These are phyloP conservation scores for Oscheius sp. DNA, from an alignment of 2,888 invertebrate species.

Conservation along the genomic window DNA sequence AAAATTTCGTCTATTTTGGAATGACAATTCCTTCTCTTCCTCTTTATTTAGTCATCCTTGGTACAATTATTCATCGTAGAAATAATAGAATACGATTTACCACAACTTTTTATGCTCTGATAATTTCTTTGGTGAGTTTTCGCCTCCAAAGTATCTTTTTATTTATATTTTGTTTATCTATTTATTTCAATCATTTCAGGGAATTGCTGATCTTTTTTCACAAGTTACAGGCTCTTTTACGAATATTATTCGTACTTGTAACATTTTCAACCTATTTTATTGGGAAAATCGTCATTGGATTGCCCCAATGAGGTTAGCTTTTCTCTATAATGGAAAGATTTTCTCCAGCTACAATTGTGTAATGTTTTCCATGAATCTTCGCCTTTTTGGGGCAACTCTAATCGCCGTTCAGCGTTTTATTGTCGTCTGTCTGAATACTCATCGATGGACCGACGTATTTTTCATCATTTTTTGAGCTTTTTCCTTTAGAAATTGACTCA, in stretches of 20 bases:
- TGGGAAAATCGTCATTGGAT: constrained; percentile 18
- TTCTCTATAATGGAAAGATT: neutral
- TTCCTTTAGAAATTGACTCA: neutral
- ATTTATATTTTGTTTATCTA: too few relatives aligned
- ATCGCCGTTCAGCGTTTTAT: constrained; percentile 18
- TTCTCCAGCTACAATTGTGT: constrained; percentile 17
- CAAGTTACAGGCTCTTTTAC: constrained; percentile 3
- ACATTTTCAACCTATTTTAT: constrained; percentile 9
- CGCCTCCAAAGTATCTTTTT: too few relatives aligned
- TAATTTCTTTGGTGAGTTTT: constrained; percentile 6
- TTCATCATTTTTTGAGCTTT: too few relatives aligned
- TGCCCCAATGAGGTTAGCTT: constrained; percentile 7
- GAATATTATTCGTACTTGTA: constrained; percentile 16
- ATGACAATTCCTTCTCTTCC: constrained; percentile 12
- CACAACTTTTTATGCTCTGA: constrained; percentile 16
- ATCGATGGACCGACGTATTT: neutral
- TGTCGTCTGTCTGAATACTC: constrained; percentile 5
- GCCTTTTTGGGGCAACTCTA: constrained; percentile 14
- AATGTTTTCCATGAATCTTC: constrained; percentile 6
- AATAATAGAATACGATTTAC: neutral
- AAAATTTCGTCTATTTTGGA: constrained; percentile 12
- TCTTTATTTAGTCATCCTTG: neutral
- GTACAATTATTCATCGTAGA: neutral
- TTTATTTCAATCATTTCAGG: neutral
- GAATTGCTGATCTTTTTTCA: constrained; percentile 18